A percentile compares a stretch with the other conserved stretches of the same genome.
Conservation (phyloP, 2,113 vertebrate genomes). For the Ornithorhynchus anatinus region DNA sequence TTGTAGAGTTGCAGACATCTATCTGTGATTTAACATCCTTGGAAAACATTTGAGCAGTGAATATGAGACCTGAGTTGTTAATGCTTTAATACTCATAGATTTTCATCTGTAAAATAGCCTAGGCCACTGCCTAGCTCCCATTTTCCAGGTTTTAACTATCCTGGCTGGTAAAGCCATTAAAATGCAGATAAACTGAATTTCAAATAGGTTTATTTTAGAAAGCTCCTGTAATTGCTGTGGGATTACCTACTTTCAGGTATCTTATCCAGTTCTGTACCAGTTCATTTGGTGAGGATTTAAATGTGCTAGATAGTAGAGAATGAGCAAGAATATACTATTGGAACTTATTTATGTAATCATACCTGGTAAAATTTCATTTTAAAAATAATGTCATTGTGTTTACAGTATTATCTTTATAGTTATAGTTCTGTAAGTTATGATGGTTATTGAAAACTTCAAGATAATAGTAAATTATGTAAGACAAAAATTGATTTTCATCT, state of each 20-base stretch:
- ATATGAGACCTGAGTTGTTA: not conserved
- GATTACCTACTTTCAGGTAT: conserved; percentile 65
- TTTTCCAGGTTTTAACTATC: conserved; percentile 55
- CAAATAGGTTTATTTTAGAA: conserved; percentile 60
- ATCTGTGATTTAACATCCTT: conserved; percentile 4
- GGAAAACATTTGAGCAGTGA: conserved; percentile 7
- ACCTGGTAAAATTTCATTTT: conserved; percentile 22
- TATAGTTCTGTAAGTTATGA: conserved; percentile 8
- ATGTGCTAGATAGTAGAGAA: conserved; percentile 53
- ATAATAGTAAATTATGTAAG: conserved; percentile 20
- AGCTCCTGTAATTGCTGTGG: conserved; percentile 61
- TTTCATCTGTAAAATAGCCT: conserved; percentile 27
- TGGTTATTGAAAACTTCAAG: conserved; percentile 18
- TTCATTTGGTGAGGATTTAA: conserved; percentile 75
- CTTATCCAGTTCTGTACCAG: conserved; percentile 59
- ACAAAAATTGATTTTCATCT: no score
- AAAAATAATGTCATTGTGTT: conserved; percentile 26
- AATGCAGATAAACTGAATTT: conserved; percentile 71
- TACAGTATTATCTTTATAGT: not conserved
- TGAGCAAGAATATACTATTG: conserved; percentile 51
- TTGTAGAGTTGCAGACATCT: not conserved
- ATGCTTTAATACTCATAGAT: conserved; percentile 7
- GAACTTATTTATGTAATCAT: conserved; percentile 49
- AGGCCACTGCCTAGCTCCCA: conserved; percentile 6
- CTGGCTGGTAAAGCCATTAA: conserved; percentile 62